Conservation (phyloP, 2,888 invertebrate genomes). For the Lysandra bellargus region DNA sequence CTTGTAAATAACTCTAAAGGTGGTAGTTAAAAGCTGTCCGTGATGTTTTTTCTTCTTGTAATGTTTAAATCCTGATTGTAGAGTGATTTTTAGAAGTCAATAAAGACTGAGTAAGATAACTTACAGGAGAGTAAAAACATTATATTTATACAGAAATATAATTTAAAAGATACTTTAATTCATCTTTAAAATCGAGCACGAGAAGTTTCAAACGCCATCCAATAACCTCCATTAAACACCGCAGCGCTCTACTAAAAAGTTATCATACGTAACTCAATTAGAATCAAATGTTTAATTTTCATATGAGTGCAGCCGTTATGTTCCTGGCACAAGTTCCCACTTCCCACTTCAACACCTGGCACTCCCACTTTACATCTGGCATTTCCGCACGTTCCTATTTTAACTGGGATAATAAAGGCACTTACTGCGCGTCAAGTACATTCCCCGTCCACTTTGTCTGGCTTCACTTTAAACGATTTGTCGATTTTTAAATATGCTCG, state of each 20-base stretch:
- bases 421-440: not conserved
- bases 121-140: not conserved
- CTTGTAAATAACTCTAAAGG: not conserved
- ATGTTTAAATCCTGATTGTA: too few relatives aligned
- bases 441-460: constrained; percentile 24
- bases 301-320: not conserved
- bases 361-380: not conserved
- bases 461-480: constrained; percentile 21
- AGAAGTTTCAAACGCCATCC: not conserved
- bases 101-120: not conserved
- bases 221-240: not conserved
- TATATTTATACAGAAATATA: not conserved
- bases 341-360: constrained; percentile 15
- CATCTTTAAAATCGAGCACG: not conserved
- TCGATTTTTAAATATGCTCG: constrained; percentile 17
- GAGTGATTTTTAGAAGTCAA: too few relatives aligned
- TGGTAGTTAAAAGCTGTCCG: not conserved
- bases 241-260: not conserved
- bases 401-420: constrained; percentile 9
- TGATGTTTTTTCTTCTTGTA: not conserved
- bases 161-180: not conserved
- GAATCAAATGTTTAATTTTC: constrained; percentile 8
- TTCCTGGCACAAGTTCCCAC: constrained; percentile 12
- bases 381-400: constrained; percentile 13
- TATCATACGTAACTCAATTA: not conserved